Evolutionary conservation across 2,797 vertebrate genomes (phyloP).

Genomic region (Scolopax bukidnonensis): DNA sequence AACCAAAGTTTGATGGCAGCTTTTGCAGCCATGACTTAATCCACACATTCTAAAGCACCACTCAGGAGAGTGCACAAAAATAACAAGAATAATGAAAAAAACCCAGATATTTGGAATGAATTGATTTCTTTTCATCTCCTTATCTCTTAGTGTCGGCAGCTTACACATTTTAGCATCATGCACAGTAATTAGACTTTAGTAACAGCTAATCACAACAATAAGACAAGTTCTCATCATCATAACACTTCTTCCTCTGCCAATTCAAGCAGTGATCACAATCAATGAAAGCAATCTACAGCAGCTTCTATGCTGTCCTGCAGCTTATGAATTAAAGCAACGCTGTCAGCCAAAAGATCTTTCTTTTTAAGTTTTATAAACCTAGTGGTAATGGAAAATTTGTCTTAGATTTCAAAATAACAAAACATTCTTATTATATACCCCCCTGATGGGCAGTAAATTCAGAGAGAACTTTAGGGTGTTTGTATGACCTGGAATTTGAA

Average conservation of each 20-base stretch:
- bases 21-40: background rate
- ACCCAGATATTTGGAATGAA: background rate
- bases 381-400: background rate
- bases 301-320: background rate
- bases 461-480: background rate
- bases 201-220: constrained; percentile 58
- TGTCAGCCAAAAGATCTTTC: background rate
- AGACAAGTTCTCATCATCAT: constrained; percentile 48
- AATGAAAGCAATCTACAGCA: constrained; percentile 7
- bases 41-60: background rate
- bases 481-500: background rate
- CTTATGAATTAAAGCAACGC: background rate
- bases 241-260: constrained; percentile 50
- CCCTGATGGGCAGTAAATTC: background rate
- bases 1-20: background rate
- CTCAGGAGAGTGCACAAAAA: background rate
- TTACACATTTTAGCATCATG: constrained; percentile 35
- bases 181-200: constrained; percentile 47
- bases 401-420: background rate
- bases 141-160: constrained; percentile 30
- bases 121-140: constrained; percentile 39
- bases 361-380: background rate
- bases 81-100: background rate
- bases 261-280: constrained; percentile 33
- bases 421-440: background rate